Conservation (phyloP, 2,797 vertebrate species). For the Xyrichtys novacula region DNA sequence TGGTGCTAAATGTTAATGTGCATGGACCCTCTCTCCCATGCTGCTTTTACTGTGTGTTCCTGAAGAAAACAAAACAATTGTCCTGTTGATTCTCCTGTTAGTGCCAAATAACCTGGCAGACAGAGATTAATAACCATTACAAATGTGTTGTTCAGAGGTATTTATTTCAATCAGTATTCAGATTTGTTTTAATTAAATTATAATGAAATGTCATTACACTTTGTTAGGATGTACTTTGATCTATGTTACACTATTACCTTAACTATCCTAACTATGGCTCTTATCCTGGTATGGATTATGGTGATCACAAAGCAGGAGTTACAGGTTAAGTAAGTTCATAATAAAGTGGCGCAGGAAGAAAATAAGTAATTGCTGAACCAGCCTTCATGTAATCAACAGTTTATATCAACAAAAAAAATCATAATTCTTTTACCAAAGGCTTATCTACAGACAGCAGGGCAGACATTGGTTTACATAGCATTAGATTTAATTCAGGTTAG, state of each 20-base stretch:
- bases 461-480: constrained; percentile 44
- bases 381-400: constrained; percentile 31
- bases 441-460: constrained; percentile 73
- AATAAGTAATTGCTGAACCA: constrained; percentile 28
- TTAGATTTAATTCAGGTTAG: constrained; percentile 40
- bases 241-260: constrained; percentile 31
- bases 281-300: constrained; percentile 6
- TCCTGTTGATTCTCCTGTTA: constrained; percentile 22
- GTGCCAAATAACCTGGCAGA: constrained; percentile 17
- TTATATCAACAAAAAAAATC: constrained; percentile 34
- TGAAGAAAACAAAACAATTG: constrained; percentile 28
- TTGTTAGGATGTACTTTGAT: constrained; percentile 18
- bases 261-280: constrained; percentile 26
- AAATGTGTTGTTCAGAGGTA: constrained; percentile 45
- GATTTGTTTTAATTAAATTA: constrained; percentile 40
- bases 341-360: constrained; percentile 27
- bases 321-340: constrained; percentile 48
- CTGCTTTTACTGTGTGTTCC: constrained; percentile 36
- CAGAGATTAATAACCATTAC: constrained; percentile 32
- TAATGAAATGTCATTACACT: constrained; percentile 36
- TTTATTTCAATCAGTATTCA: constrained; percentile 69
- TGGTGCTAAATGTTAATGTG: constrained; percentile 13
- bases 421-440: constrained; percentile 35
- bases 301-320: constrained; percentile 30
- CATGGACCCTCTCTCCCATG: constrained; percentile 19